These are phyloP conservation scores for Hydrozoanthus tunicans DNA, from an alignment of 64 coral and sea anemone species.

Conservation along the genomic window DNA sequence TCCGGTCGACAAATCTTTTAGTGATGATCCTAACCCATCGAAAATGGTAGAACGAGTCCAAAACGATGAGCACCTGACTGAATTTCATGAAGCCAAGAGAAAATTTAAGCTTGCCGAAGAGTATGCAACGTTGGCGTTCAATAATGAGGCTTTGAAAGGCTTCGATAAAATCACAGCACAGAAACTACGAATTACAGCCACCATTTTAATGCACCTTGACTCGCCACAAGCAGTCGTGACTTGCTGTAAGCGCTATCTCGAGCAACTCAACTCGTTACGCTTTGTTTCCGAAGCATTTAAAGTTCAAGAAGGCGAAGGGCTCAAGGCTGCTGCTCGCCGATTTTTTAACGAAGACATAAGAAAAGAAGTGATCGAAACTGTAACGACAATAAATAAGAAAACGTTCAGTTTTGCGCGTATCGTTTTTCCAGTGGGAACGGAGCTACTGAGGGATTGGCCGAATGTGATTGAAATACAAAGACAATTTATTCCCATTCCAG, in stretches of 20 bases:
- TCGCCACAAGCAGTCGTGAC: not conserved
- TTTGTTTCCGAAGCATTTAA: not conserved
- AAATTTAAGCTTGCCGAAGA: not conserved
- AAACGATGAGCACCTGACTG: not conserved
- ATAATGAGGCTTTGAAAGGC: constrained; percentile 21
- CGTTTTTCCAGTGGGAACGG: not conserved
- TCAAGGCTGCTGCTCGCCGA: not conserved
- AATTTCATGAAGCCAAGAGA: not conserved
- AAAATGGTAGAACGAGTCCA: not conserved
- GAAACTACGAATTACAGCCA: not conserved
- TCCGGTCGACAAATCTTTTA: not conserved
- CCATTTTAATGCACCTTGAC: constrained; percentile 8
- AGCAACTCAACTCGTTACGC: not conserved
- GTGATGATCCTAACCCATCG: not conserved
- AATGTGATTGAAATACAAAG: not conserved
- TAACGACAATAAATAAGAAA: not conserved
- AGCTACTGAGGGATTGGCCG: constrained; percentile 9
- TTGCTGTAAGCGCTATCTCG: not conserved
- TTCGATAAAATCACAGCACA: constrained; percentile 23
- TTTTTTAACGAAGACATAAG: not conserved
- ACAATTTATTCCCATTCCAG: not conserved
- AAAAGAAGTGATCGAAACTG: not conserved
- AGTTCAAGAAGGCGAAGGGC: constrained; percentile 9
- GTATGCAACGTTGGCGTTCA: constrained; percentile 11
- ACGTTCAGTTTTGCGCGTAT: not conserved